A percentile compares a stretch with the other conserved stretches of the same genome.
Conservation (phyloP, 2,888 invertebrate species). For the Anorthoa munda region DNA sequence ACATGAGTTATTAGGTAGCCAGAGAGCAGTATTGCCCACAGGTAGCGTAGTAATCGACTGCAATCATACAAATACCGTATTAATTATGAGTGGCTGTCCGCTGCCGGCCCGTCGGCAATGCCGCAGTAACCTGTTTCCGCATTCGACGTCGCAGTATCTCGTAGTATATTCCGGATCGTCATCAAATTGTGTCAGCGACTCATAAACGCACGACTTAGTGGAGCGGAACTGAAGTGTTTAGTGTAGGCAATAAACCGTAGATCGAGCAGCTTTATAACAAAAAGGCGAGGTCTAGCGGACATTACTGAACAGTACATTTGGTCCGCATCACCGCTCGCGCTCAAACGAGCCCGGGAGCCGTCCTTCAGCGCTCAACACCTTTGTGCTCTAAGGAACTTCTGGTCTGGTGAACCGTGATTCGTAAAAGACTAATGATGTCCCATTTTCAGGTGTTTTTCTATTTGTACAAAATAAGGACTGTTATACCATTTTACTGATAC, state of each 20-base stretch:
- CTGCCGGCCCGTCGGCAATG: slow-evolving; percentile 27
- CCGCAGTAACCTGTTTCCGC: slow-evolving; percentile 50
- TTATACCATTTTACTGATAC: slow-evolving; percentile 28
- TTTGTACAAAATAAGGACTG: slow-evolving; percentile 43
- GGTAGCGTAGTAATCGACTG: slow-evolving; percentile 16
- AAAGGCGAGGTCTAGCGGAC: slow-evolving; percentile 62
- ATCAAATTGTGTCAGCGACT: slow-evolving; percentile 57
- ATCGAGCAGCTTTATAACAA: slow-evolving; percentile 58
- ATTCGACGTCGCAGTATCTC: slow-evolving; percentile 42
- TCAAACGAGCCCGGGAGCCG: slow-evolving; percentile 64
- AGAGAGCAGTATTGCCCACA: neutral
- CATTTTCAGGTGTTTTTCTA: slow-evolving; percentile 62
- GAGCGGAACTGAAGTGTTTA: slow-evolving; percentile 60
- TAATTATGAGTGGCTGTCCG: slow-evolving; percentile 29
- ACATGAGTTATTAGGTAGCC: neutral
- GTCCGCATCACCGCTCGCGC: slow-evolving; percentile 67
- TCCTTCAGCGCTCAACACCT: slow-evolving; percentile 74
- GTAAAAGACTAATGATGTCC: slow-evolving; percentile 80
- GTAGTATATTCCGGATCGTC: slow-evolving; percentile 53
- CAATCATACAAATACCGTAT: slow-evolving; percentile 35
- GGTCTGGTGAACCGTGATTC: slow-evolving; percentile 78
- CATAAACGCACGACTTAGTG: slow-evolving; percentile 60
- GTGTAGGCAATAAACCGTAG: slow-evolving; percentile 60
- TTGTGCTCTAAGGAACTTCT: slow-evolving; percentile 77
- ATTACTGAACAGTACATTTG: slow-evolving; percentile 62